Conservation (phyloP, 2,113 vertebrate species). For the Asarcornis scutulata region DNA sequence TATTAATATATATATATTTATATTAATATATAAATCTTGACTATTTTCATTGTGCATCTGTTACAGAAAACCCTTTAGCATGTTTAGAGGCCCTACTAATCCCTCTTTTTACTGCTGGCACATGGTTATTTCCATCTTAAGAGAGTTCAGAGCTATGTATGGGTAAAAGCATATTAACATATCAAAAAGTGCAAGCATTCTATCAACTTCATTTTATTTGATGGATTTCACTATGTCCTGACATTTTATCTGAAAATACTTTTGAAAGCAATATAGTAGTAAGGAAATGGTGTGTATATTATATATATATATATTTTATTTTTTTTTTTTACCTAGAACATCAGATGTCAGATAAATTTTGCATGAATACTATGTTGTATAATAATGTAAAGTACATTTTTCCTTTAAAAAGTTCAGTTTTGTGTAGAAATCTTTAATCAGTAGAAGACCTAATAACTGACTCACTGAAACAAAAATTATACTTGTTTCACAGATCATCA, state of each 20-base stretch:
- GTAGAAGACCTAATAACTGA: neutral
- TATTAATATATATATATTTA: too few relatives aligned
- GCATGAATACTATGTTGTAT: neutral
- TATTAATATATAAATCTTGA: neutral
- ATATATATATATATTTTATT: neutral
- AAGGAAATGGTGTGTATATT: neutral
- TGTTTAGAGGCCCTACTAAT: neutral
- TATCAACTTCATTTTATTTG: neutral
- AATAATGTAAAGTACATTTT: accelerated
- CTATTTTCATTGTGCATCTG: neutral
- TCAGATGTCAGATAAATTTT: neutral
- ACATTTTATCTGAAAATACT: neutral
- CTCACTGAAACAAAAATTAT: neutral
- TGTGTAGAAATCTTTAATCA: neutral
- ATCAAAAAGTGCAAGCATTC: neutral
- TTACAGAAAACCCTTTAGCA: neutral
- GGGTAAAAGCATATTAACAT: neutral
- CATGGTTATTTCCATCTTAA: accelerated
- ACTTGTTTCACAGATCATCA: neutral
- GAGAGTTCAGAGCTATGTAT: neutral
- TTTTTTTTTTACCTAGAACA: neutral
- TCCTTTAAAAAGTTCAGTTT: neutral
- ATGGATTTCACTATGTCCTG: neutral
- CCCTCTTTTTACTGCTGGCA: neutral
- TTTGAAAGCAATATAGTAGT: neutral